Conservation (phyloP, 2,888 invertebrate species). For the Coelinius sp. region DNA sequence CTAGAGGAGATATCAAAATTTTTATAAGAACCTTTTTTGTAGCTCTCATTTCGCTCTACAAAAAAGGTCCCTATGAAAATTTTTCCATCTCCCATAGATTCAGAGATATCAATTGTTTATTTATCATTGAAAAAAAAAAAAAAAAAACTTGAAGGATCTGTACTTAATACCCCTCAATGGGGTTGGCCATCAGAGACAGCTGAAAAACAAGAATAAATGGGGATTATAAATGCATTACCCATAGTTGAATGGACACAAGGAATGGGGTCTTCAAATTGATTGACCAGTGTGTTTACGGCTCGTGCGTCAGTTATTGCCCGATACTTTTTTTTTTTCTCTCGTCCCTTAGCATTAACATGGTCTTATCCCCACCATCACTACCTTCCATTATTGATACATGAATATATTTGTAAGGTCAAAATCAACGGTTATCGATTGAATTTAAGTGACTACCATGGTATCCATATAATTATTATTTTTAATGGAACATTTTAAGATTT, state of each 20-base stretch:
- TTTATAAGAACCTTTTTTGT: no score
- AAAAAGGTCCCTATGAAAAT: no score
- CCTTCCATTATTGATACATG: slow-evolving; percentile 30
- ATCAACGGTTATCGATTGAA: slow-evolving; percentile 34
- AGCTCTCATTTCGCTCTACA: no score
- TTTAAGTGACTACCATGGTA: slow-evolving; percentile 23
- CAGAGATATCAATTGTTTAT: no score
- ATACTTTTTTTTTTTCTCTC: slow-evolving; percentile 21
- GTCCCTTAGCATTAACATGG: slow-evolving; percentile 10
- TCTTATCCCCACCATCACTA: slow-evolving; percentile 7
- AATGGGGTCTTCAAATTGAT: slow-evolving; percentile 38
- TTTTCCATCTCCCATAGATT: no score
- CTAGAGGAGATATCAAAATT: no score
- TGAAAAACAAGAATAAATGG: not conserved
- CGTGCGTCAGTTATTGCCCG: slow-evolving; percentile 40
- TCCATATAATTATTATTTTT: slow-evolving; percentile 17
- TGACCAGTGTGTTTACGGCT: slow-evolving; percentile 39
- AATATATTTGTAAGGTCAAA: slow-evolving; percentile 30
- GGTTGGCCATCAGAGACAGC: not conserved
- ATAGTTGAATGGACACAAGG: slow-evolving; percentile 28
- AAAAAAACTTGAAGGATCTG: no score
- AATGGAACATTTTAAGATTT: not conserved
- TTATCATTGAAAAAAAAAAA: no score
- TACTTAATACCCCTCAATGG: not conserved
- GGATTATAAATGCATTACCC: slow-evolving; percentile 38